Evolutionary conservation across 1,140 invertebrate species (phyloP).

Genomic region (Microplitis mediator): DNA sequence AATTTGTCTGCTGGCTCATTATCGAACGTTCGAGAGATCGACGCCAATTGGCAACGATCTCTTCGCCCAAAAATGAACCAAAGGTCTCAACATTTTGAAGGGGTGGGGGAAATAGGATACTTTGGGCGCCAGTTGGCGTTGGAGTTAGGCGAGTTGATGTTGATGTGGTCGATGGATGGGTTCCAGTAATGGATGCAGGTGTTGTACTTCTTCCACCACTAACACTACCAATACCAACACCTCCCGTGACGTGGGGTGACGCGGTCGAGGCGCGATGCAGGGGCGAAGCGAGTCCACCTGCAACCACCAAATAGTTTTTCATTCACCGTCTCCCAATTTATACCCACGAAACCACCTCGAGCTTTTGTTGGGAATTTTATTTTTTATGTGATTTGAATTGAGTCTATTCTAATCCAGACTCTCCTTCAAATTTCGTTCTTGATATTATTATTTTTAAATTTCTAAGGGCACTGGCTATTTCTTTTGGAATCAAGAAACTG

Average conservation of each 20-base stretch:
- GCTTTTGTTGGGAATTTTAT: conserved; percentile 23
- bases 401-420: conserved; percentile 42
- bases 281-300: conserved; percentile 63
- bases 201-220: conserved; percentile 36
- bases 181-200: conserved; percentile 32
- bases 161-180: conserved; percentile 54
- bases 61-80: conserved; percentile 74
- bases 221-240: conserved; percentile 21
- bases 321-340: not conserved
- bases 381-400: not conserved
- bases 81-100: conserved; percentile 75
- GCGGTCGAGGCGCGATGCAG: conserved; percentile 61
- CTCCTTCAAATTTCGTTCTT: conserved; percentile 46
- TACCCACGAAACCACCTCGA: conserved; percentile 32
- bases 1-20: conserved; percentile 55
- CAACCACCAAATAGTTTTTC: conserved; percentile 55
- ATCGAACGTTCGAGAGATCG: conserved; percentile 72
- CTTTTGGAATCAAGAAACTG: too few species aligned
- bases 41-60: conserved; percentile 79
- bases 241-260: conserved; percentile 58
- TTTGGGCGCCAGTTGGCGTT: conserved; percentile 59
- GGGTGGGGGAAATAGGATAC: conserved; percentile 64
- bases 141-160: conserved; percentile 57
- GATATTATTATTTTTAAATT: not conserved
- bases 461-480: not conserved